Conservation (phyloP, 2,888 invertebrate genomes). For the Ichneumon xanthorius region DNA sequence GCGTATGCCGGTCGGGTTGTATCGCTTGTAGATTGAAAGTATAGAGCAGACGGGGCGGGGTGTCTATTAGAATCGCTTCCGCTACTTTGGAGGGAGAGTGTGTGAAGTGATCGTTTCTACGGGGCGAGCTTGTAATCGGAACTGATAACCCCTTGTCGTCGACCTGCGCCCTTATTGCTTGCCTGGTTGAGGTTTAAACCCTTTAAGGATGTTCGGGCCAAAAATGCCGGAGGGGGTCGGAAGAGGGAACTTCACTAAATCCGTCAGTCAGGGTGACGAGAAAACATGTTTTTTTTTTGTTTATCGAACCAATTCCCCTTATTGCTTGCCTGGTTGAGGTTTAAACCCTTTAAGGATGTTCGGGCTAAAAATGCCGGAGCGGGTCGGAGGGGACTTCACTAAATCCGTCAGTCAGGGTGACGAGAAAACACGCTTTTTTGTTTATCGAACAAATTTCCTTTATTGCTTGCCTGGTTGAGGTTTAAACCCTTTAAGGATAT, state of each 20-base stretch:
- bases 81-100: conserved; percentile 13
- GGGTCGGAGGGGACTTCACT: too few species aligned
- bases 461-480: too few species aligned
- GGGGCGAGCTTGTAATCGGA: not conserved
- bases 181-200: not conserved
- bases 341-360: too few species aligned
- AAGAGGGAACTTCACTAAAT: too few species aligned
- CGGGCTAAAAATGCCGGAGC: not conserved
- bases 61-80: not conserved
- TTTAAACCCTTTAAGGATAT: too few species aligned
- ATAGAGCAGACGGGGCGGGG: not conserved
- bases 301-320: too few species aligned
- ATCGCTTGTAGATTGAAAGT: not conserved
- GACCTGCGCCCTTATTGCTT: not conserved
- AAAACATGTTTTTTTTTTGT: too few species aligned
- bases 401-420: too few species aligned
- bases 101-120: conserved; percentile 12
- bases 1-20: conserved; percentile 46
- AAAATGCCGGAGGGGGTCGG: not conserved
- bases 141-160: not conserved
- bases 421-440: too few species aligned
- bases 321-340: too few species aligned
- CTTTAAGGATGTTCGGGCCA: not conserved
- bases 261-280: too few species aligned
- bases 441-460: too few species aligned